Evolutionary conservation across 2,797 vertebrate species (phyloP).

Genomic region (Platalea minor): DNA sequence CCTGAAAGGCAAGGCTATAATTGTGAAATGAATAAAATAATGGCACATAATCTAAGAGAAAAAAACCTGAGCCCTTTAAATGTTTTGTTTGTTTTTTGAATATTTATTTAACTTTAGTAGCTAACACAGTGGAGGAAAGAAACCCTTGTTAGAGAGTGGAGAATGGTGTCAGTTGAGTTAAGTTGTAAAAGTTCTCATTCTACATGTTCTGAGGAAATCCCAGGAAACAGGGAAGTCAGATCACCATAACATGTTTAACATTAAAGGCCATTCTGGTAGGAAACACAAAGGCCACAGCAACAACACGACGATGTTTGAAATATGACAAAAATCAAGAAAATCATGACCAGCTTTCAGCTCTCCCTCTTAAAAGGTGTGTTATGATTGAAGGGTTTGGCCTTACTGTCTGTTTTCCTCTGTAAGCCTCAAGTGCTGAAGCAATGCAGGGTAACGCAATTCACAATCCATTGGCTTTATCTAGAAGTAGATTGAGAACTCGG

Average conservation of each 20-base stretch:
- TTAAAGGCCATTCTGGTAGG: background rate
- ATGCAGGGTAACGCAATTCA: background rate
- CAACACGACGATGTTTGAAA: background rate
- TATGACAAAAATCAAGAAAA: background rate
- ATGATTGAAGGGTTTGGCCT: background rate
- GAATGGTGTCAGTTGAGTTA: background rate
- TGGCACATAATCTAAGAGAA: background rate
- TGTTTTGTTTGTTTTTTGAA: background rate
- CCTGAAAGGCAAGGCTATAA: background rate
- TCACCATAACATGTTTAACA: background rate
- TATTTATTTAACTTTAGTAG: background rate
- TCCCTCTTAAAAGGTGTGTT: background rate
- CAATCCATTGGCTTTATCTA: background rate
- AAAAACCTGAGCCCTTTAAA: background rate
- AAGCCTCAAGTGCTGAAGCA: background rate
- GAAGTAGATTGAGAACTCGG: background rate
- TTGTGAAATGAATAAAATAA: constrained; percentile 23
- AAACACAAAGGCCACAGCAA: background rate
- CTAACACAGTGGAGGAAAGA: background rate
- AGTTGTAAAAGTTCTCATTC: background rate
- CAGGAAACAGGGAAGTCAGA: background rate
- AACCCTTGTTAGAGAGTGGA: background rate
- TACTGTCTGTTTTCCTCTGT: background rate
- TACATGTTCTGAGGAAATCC: background rate
- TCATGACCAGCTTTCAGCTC: background rate